phyloP scores from a whole-genome alignment of 2,888 invertebrate species.

The Eupelmus urozonus region DNA sequence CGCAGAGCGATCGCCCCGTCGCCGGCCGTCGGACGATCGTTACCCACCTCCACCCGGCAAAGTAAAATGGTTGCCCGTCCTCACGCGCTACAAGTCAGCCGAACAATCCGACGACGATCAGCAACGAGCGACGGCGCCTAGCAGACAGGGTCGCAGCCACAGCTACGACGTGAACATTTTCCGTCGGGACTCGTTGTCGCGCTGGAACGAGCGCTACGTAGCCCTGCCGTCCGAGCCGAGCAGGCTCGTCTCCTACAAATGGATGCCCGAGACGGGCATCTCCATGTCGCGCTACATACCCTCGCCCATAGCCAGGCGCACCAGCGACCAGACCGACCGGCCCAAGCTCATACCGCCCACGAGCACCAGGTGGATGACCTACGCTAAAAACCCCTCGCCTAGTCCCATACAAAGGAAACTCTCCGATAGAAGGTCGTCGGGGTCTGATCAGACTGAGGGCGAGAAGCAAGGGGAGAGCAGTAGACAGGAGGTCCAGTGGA shows the following conservation, averaged over 20 bases:
- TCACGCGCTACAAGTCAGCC: not conserved
- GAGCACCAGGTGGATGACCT: conserved; percentile 65
- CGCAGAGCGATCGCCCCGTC: conserved; percentile 27
- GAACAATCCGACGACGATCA: not conserved
- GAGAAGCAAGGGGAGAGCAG: not conserved
- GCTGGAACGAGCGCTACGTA: conserved; percentile 57
- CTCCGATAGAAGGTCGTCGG: conserved; percentile 57
- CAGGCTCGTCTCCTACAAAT: conserved; percentile 46
- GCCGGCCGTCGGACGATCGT: conserved; percentile 29
- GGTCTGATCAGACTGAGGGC: conserved; percentile 32
- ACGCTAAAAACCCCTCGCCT: conserved; percentile 66
- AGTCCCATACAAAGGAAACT: conserved; percentile 60
- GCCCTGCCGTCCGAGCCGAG: conserved; percentile 42
- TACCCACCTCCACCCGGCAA: not conserved
- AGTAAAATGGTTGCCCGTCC: conserved; percentile 37
- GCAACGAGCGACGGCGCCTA: not conserved
- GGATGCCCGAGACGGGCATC: conserved; percentile 57
- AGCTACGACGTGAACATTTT: conserved; percentile 55
- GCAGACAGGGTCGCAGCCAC: conserved; percentile 34
- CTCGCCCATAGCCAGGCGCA: conserved; percentile 63
- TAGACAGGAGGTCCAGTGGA: not conserved
- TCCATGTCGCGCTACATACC: conserved; percentile 63
- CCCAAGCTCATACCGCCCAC: conserved; percentile 58
- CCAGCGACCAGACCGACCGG: conserved; percentile 59
- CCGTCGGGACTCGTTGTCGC: conserved; percentile 50